phyloP scores from a whole-genome alignment of 2,797 vertebrate species.

The Bradypus variegatus region DNA sequence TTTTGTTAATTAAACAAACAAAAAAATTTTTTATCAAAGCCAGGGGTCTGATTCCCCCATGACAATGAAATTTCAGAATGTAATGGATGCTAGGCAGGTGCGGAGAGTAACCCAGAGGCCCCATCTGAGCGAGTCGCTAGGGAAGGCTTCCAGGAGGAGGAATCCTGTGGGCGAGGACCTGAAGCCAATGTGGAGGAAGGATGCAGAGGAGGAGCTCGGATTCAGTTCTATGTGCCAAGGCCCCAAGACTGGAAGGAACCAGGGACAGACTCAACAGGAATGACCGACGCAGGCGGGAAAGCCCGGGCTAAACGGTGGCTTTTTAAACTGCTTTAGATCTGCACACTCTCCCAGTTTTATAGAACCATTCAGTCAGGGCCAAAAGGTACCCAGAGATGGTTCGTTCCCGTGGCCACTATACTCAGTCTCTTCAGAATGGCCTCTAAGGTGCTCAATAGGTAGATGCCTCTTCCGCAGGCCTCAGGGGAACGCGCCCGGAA shows the following conservation, averaged over 20 bases:
- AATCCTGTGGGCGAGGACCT: background rate
- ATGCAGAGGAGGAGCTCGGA: background rate
- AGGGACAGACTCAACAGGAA: background rate
- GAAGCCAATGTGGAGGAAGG: background rate
- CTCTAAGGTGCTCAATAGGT: background rate
- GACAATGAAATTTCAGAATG: background rate
- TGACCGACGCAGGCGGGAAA: rapidly evolving
- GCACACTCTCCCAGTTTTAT: background rate
- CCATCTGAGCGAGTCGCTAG: background rate
- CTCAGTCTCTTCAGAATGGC: background rate
- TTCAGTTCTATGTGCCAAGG: too few species aligned
- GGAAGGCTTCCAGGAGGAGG: background rate
- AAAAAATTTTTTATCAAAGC: background rate
- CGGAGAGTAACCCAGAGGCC: background rate
- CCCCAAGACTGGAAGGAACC: background rate
- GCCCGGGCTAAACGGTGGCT: background rate
- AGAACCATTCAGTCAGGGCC: background rate
- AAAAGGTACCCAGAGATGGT: background rate
- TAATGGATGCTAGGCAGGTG: background rate
- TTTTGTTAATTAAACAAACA: background rate
- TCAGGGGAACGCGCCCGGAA: rapidly evolving
- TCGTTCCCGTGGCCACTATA: background rate
- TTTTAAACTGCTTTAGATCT: background rate
- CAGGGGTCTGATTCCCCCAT: background rate
- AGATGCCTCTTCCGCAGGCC: background rate